Percentiles rank a stretch among this genome's conserved stretches.
phyloP scores from a whole-genome alignment of 2,888 invertebrate genomes.

The Lepidonotus clava region DNA sequence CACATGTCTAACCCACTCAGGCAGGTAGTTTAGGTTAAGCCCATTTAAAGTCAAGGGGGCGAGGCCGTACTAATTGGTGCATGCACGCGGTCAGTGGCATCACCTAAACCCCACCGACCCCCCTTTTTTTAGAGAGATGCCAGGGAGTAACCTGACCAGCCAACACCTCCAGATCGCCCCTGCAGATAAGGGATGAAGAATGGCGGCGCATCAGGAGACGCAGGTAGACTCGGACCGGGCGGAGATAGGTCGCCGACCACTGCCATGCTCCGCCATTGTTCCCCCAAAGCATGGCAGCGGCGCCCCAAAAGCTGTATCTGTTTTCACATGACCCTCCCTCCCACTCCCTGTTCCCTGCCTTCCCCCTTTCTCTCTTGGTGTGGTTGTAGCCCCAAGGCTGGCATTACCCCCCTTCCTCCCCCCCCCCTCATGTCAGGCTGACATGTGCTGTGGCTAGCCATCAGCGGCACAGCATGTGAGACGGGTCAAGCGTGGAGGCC shows the following conservation, averaged over 20 bases:
- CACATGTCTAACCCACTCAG: not conserved
- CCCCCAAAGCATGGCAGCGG: slow-evolving; percentile 11
- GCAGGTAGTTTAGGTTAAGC: not conserved
- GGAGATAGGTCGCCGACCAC: not conserved
- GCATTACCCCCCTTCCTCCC: slow-evolving; percentile 25
- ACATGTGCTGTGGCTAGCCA: slow-evolving; percentile 33
- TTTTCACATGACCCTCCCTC: slow-evolving; percentile 1
- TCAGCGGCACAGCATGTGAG: slow-evolving; percentile 38
- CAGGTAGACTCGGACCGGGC: too few relatives aligned
- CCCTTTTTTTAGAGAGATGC: not conserved
- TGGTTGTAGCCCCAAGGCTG: slow-evolving; percentile 33
- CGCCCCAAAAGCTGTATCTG: slow-evolving; percentile 2
- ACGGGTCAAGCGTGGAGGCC: slow-evolving; percentile 43
- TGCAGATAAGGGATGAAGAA: not conserved
- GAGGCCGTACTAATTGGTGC: slow-evolving; percentile 1
- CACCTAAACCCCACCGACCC: not conserved
- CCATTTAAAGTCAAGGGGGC: not conserved
- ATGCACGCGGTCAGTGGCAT: slow-evolving; percentile 29
- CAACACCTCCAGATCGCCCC: not conserved
- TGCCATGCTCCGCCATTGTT: slow-evolving; percentile 30
- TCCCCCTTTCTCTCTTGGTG: not conserved
- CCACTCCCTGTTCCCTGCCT: not conserved
- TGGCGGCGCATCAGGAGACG: too few relatives aligned
- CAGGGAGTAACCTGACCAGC: slow-evolving; percentile 1
- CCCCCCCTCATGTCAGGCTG: not conserved